These are phyloP conservation scores for Pyrrhia umbra DNA, from an alignment of 2,888 invertebrate genomes.

Conservation along the genomic window DNA sequence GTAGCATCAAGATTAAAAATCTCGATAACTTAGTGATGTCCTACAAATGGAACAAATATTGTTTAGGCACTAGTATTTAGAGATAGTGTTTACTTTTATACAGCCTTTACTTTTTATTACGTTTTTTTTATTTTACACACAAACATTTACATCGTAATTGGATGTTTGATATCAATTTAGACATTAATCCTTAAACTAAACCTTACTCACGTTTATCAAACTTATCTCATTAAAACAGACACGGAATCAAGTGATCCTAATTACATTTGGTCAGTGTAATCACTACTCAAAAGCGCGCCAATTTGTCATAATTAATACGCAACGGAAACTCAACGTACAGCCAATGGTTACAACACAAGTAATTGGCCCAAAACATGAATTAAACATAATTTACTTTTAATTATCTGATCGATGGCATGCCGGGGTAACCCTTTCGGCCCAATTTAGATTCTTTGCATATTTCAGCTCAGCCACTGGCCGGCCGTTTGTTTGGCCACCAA, in stretches of 20 bases:
- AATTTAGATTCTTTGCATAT: conserved; percentile 76
- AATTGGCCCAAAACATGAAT: conserved; percentile 72
- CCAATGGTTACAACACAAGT: conserved; percentile 54
- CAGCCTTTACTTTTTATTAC: no score
- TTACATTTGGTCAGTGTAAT: conserved; percentile 46
- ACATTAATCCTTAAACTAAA: conserved; percentile 5
- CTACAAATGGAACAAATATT: no score
- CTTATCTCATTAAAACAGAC: conserved; percentile 34
- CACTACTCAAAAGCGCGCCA: conserved; percentile 47
- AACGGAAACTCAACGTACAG: conserved; percentile 53
- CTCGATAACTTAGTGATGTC: neutral
- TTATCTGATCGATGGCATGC: conserved; percentile 74
- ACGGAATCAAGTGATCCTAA: conserved; percentile 39
- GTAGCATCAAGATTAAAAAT: neutral
- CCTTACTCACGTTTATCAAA: conserved; percentile 39
- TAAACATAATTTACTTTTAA: conserved; percentile 69
- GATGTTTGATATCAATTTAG: conserved; percentile 27
- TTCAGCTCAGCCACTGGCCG: conserved; percentile 28
- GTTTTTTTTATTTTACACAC: no score
- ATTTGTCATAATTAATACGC: conserved; percentile 70
- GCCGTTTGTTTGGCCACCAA: conserved; percentile 67
- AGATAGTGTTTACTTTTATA: no score
- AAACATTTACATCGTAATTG: no score
- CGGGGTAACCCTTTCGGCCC: conserved; percentile 74
- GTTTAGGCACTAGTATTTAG: no score